Conservation (phyloP, 2,888 invertebrate genomes). For the Ichneumoninae sp. region DNA sequence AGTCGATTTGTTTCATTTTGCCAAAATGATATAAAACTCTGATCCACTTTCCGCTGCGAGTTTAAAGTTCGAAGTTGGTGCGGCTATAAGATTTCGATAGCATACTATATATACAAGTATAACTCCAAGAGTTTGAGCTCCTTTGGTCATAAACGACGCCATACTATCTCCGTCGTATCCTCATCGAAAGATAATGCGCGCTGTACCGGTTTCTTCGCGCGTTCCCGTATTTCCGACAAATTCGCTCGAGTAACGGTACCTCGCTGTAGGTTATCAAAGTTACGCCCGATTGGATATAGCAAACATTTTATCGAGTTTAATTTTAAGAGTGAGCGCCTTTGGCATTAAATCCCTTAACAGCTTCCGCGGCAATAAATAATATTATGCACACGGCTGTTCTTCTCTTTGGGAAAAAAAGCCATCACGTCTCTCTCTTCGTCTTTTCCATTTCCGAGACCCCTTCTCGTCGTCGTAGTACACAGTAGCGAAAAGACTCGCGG, state of each 20-base stretch:
- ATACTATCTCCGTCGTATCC: constrained; percentile 56
- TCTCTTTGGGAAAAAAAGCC: constrained; percentile 42
- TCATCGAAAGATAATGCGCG: constrained; percentile 49
- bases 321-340: constrained; percentile 79
- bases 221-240: constrained; percentile 59
- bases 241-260: constrained; percentile 30
- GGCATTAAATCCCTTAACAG: constrained; percentile 82
- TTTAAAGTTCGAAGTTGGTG: constrained; percentile 60
- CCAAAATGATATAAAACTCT: constrained; percentile 60
- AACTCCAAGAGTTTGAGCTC: constrained; percentile 57
- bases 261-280: constrained; percentile 50
- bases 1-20: constrained; percentile 29
- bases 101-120: constrained; percentile 31
- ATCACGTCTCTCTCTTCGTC: constrained; percentile 26
- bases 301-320: constrained; percentile 84
- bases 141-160: constrained; percentile 63
- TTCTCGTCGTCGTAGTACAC: constrained; percentile 32
- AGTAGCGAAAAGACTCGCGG: constrained; percentile 50
- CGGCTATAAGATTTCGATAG: constrained; percentile 62
- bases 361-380: constrained; percentile 84
- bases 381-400: constrained; percentile 80
- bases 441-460: not conserved
- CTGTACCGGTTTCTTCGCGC: constrained; percentile 24
- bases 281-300: constrained; percentile 66
- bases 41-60: constrained; percentile 52